Percentiles rank a stretch among this genome's conserved stretches.
Evolutionary conservation across 1,140 invertebrate species (phyloP).

Genomic region (Pomacea maculata): DNA sequence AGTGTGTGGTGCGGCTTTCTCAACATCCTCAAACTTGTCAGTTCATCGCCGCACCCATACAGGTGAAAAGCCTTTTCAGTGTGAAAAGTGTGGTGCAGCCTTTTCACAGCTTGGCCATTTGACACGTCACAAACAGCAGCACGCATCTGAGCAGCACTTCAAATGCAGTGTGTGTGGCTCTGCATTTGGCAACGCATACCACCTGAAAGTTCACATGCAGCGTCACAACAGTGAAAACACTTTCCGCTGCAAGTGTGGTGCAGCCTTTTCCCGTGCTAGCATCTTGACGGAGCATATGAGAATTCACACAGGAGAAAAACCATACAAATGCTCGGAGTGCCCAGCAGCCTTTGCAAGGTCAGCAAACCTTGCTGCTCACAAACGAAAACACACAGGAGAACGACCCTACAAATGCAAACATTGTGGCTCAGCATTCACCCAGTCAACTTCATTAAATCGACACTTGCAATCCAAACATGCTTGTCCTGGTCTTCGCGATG

Average conservation of each 20-base stretch:
- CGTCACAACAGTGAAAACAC: constrained; percentile 21
- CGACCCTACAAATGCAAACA: constrained; percentile 57
- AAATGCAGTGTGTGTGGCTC: background rate
- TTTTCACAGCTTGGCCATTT: constrained; percentile 75
- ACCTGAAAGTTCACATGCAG: constrained; percentile 22
- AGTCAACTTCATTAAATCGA: constrained; percentile 29
- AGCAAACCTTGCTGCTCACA: constrained; percentile 16
- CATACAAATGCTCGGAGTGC: constrained; percentile 60
- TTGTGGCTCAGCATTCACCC: constrained; percentile 62
- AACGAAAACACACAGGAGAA: constrained; percentile 19
- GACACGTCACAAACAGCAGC: constrained; percentile 8
- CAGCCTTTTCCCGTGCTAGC: constrained; percentile 84
- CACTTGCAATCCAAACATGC: constrained; percentile 21
- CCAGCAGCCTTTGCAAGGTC: constrained; percentile 40
- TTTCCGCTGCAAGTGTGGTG: constrained; percentile 46
- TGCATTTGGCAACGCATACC: constrained; percentile 13
- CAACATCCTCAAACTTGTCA: constrained; percentile 49
- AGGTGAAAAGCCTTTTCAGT: constrained; percentile 31
- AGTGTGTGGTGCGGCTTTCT: constrained; percentile 84
- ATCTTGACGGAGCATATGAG: constrained; percentile 56
- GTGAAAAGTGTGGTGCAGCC: constrained; percentile 66
- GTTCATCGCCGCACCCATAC: constrained; percentile 36
- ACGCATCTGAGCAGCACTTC: constrained; percentile 6
- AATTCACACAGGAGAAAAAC: constrained; percentile 47
- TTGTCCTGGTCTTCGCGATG: constrained; percentile 60